Evolutionary conservation across 2,888 invertebrate species (phyloP).

Genomic region (Chymomyza procnemis): DNA sequence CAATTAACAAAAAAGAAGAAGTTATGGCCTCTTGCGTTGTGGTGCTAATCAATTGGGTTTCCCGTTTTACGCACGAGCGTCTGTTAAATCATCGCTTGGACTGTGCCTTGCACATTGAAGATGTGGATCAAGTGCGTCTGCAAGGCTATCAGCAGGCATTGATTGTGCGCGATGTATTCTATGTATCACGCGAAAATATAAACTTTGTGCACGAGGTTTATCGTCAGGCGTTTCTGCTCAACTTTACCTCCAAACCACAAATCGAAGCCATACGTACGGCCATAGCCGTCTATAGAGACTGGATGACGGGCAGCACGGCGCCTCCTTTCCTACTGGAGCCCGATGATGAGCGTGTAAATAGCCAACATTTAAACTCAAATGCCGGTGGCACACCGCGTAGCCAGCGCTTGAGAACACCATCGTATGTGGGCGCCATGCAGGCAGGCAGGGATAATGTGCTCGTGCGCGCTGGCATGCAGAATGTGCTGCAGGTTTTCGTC

Average conservation of each 20-base stretch:
- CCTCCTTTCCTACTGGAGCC: conserved; percentile 89
- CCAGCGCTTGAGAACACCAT: conserved; percentile 87
- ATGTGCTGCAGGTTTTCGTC: conserved; percentile 84
- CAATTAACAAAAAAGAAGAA: conserved; percentile 82
- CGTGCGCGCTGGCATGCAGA: conserved; percentile 90
- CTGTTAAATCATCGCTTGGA: conserved; percentile 73
- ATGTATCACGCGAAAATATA: conserved; percentile 92
- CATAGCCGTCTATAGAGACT: conserved; percentile 95
- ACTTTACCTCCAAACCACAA: conserved; percentile 85
- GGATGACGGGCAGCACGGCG: conserved; percentile 91
- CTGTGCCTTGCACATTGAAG: conserved; percentile 74
- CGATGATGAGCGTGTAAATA: conserved; percentile 76
- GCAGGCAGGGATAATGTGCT: conserved; percentile 87
- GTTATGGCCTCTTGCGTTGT: conserved; percentile 86
- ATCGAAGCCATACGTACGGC: conserved; percentile 92
- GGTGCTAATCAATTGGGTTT: conserved; percentile 92
- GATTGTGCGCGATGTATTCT: conserved; percentile 92
- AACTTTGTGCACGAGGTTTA: conserved; percentile 97
- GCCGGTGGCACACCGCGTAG: conserved; percentile 79
- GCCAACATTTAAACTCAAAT: conserved; percentile 38
- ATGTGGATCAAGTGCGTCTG: conserved; percentile 75
- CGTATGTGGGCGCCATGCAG: conserved; percentile 84
- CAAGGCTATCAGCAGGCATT: conserved; percentile 77
- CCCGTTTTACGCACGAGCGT: conserved; percentile 88
- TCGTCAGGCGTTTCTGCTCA: conserved; percentile 93